Evolutionary conservation across 2,888 invertebrate species (phyloP), one percentile per base, ranked within the genome.

Genomic region (Chrysomela aeneicollis): DNA sequence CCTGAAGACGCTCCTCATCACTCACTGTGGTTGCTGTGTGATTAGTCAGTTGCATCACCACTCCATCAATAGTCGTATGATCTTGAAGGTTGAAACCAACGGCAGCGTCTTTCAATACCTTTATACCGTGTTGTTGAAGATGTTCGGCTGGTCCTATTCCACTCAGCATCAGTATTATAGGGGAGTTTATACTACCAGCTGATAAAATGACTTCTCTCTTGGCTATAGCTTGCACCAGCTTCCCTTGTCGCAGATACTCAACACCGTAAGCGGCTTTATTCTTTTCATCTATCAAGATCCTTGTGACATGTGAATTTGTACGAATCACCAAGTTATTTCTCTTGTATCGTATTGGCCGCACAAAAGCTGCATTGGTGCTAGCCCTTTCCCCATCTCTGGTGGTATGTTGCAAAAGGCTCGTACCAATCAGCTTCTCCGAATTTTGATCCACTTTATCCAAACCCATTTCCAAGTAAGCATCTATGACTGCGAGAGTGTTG

Each of bases 81-180:
- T 92, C 90, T 76, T 92, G 92, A 1, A 93, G 82, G 79, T 93
- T 93, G 70, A 86, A 83, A 0, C 93, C 92, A 0, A 93, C 92
- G 52, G 87, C 87, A 54, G 91, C 82, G 80, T 92, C 86, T 50
- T 86, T 83, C 3, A 91, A 77, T 0, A 90, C 85, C 1, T 85
- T 82, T 58, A 89, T 88, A 35, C 84, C 82, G 6, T 86, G 76
- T 61, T 79, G 79, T 63, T 82, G 73, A 17, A 89, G 79, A 67
- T 88, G 86, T 30, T 84, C 80, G 68, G 82, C 83, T 0, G 89
- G 89, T 4, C 90, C 91, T 22, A 93, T 83, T 1, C 90, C 90
- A 57, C 89, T 89, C 12, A 89, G 74, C 88, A 89, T 88, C 0
- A 90, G 77, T 3, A 90, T 71, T 77, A 88, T 86, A 1, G 90